Evolutionary conservation across 1,140 invertebrate species (phyloP), one percentile per base, ranked within the genome.

Genomic region (Lerema accius): DNA sequence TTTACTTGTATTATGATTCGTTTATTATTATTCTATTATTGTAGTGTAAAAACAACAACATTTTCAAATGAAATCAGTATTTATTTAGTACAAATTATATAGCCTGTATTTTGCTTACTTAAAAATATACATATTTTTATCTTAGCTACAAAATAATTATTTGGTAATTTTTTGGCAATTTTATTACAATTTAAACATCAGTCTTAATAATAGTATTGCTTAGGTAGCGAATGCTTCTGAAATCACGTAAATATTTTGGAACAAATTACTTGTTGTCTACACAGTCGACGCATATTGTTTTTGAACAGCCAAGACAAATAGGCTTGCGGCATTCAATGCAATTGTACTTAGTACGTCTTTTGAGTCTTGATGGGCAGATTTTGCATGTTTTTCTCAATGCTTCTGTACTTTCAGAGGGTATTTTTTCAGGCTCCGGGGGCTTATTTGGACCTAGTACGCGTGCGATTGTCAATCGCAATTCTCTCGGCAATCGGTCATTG

Each of bases 281-380:
- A 53, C 61, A 63, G 42, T 55, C 50, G 11, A 49, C 40, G 64
- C 64, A 66, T 49, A 61, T 42, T 48, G 39, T 55, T 61, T 61
- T 55, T 40, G 56, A 65, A 60, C 56, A 60, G 9, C 48, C 56
- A 39, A 65, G 56, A 60, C 55, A 60, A 46, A 65, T 60, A 26
- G 56, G 56, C 64, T 66, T 66, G 17, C 49, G 48, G 42, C 55
- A 61, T 60, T 60, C 40, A 61, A 55, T 55, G 56, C 63, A 65
- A 60, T 37, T 53, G 49, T 60, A 65, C 56, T 65, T 65, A 60
- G 63, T 65, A 46, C 40, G 48, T 39, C 48, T 65, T 55, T 65
- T 65, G 11, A 65, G 56, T 53, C 49, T 53, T 55, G 28, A 55
- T 65, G 63, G 63, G 16, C 56, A 60, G 28, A 60, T 65, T 65